Percentiles rank a stretch among this genome's conserved stretches.
phyloP scores from a whole-genome alignment of 2,797 vertebrate species.

The Dallia pectoralis region DNA sequence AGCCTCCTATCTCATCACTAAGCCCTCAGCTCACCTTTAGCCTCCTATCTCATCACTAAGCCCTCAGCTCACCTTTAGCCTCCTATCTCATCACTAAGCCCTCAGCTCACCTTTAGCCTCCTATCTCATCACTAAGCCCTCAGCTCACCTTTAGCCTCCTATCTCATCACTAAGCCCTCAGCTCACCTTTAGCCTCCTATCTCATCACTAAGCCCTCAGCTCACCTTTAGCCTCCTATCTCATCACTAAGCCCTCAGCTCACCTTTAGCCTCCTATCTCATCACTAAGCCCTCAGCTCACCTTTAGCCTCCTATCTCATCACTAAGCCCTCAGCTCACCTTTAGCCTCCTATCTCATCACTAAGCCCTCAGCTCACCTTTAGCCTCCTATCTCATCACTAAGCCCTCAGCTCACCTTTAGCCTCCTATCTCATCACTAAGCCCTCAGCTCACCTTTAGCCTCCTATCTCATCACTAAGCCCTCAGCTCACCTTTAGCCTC shows the following conservation, averaged over 20 bases:
- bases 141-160: constrained; percentile 14
- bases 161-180: no score
- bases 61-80: constrained; percentile 16
- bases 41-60: no score
- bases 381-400: neutral
- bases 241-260: no score
- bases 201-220: no score
- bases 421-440: no score
- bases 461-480: no score
- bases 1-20: neutral
- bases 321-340: constrained; percentile 17
- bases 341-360: constrained; percentile 1
- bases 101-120: constrained; percentile 16
- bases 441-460: constrained; percentile 16
- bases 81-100: no score
- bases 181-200: constrained; percentile 9
- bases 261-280: constrained; percentile 10
- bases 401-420: constrained; percentile 17
- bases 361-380: constrained; percentile 19
- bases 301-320: constrained; percentile 7
- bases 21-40: constrained; percentile 17
- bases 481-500: constrained; percentile 16
- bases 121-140: no score
- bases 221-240: constrained; percentile 11
- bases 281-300: constrained; percentile 14